A percentile compares a stretch with the other conserved stretches of the same genome.
phyloP scores from a whole-genome alignment of 2,113 vertebrate species.

The Mellivora capensis region DNA sequence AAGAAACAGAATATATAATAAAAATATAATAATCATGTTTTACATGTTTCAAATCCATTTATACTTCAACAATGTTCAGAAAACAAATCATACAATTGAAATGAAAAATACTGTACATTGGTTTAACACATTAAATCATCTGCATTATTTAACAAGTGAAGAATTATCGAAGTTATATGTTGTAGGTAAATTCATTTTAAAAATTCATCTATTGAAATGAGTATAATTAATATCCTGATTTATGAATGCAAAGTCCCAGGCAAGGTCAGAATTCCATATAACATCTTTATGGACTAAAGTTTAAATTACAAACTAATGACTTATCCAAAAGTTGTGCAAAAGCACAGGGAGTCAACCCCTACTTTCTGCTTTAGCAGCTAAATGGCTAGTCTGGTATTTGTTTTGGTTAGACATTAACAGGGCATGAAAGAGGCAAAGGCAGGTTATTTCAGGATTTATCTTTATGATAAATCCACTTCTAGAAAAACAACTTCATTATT shows the following conservation, averaged over 20 bases:
- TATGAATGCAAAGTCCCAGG: neutral
- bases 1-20: neutral
- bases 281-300: neutral
- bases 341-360: neutral
- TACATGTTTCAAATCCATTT: neutral
- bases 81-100: neutral
- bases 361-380: neutral
- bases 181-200: neutral
- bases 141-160: neutral
- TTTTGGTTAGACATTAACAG: neutral
- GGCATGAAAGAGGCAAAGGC: neutral
- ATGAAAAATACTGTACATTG: neutral
- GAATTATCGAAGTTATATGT: neutral
- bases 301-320: neutral
- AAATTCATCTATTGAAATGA: neutral
- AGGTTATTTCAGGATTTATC: neutral
- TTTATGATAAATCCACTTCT: neutral
- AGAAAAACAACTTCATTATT: neutral
- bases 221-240: neutral
- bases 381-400: neutral
- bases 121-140: neutral
- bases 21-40: neutral
- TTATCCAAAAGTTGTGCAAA: neutral
- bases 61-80: neutral
- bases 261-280: neutral